Base-by-base conservation (phyloP, 2,113 vertebrate species). In the Conger conger region DNA sequence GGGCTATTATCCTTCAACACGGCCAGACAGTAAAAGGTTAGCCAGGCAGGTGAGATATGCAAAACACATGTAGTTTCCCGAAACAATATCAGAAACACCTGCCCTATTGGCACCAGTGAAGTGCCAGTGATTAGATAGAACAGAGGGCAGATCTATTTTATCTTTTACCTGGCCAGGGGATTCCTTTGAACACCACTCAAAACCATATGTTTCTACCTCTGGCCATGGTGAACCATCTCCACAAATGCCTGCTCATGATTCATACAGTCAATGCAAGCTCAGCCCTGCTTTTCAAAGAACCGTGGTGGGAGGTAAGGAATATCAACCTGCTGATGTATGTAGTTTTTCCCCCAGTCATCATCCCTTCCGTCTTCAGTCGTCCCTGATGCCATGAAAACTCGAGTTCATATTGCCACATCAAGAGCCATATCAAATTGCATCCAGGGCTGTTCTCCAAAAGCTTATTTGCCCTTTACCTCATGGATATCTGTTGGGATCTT, bases 41-140 rank as follows among this genome's bases (percentile, higher is more conserved):
- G 42, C 68, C 84, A 88, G 84, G 88, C 76, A 83, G 57, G 42
- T 54, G 40, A 30, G 35, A 86, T 80, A 88, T 86, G 87, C 83
- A 89, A 86, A 85, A 60, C 68, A 36, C 57, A 36, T 82, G 53
- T 15, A 57, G 63, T 54, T 68, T 82, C 57, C 37, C 81, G 13
- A 30, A 27, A 20, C 3, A 17, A 60, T 68, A 23, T 27, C 63
- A 76, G 37, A 50, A 73, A 23, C 38, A 76, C 82, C 82, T 76
- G 68, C 27, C 68, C n/a, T 45, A 27, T 63, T 20, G n/a, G 11
- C 60, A 50, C n/a, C 15, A 42, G 36, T 73, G 60, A 60, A 30
- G 57, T 50, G 18, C 17, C 63, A 27, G 73, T 27, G 40, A 68
- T 68, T 63, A 17, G n/a, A 73, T 4, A 73, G 68, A 27, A 73